phyloP scores from a whole-genome alignment of 2,888 invertebrate species.

The Hyles lineata region DNA sequence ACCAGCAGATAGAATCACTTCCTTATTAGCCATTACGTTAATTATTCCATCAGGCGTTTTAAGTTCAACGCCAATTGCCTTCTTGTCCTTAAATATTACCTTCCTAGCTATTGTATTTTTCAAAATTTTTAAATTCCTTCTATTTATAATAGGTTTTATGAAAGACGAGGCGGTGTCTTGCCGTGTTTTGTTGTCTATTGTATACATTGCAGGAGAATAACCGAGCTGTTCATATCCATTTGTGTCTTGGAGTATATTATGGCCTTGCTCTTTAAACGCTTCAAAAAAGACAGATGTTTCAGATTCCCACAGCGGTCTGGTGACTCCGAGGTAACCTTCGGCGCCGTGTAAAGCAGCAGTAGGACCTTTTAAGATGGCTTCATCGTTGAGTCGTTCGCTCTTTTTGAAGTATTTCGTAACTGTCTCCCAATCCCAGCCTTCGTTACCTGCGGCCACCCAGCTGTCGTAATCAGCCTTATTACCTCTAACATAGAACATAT shows the following conservation, averaged over 20 bases:
- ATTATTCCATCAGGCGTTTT: conserved; percentile 43
- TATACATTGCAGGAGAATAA: conserved; percentile 49
- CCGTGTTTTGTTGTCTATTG: conserved; percentile 49
- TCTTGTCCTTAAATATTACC: conserved; percentile 51
- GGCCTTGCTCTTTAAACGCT: conserved; percentile 57
- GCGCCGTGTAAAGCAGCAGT: conserved; percentile 56
- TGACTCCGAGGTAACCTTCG: conserved; percentile 55
- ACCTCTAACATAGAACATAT: conserved; percentile 87
- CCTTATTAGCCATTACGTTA: conserved; percentile 50
- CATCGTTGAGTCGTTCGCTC: conserved; percentile 52
- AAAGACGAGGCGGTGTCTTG: conserved; percentile 56
- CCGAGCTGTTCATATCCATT: conserved; percentile 56
- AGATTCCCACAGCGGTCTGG: conserved; percentile 59
- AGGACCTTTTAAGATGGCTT: conserved; percentile 50
- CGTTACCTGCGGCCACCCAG: conserved; percentile 83
- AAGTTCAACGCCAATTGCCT: conserved; percentile 56
- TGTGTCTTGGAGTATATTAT: conserved; percentile 49
- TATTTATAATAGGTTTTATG: conserved; percentile 47
- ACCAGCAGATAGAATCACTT: conserved; percentile 65
- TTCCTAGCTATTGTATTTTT: conserved; percentile 56
- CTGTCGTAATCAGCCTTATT: conserved; percentile 86
- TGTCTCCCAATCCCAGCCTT: conserved; percentile 62
- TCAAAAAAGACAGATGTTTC: conserved; percentile 62
- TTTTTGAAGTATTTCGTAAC: conserved; percentile 61
- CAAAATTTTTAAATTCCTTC: conserved; percentile 55